Evolutionary conservation across 2,888 invertebrate genomes (phyloP).

Genomic region (Silvanus unidentatus): DNA sequence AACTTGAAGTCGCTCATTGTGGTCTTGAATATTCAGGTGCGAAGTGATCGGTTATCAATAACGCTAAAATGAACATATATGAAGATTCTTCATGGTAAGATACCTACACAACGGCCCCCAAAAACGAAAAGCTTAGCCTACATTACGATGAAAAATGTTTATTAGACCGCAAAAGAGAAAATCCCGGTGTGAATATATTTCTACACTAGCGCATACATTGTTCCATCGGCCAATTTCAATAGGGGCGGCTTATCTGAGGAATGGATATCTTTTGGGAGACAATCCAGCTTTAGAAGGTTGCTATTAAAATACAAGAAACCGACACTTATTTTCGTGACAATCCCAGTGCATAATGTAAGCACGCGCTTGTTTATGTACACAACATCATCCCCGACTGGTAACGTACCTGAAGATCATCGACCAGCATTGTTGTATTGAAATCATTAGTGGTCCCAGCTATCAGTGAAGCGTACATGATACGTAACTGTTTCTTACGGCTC

Average conservation of each 20-base stretch:
- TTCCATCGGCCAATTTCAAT: not conserved
- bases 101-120: no score
- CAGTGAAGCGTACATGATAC: constrained; percentile 19
- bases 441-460: constrained; percentile 8
- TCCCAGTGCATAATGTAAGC: constrained; percentile 8
- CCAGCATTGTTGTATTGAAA: constrained; percentile 15
- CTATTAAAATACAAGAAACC: constrained; percentile 3
- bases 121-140: no score
- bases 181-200: not conserved
- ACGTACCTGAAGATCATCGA: constrained; percentile 2
- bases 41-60: no score
- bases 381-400: not conserved
- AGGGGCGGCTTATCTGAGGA: constrained; percentile 16
- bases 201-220: not conserved
- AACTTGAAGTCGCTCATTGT: no score
- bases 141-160: constrained; percentile 6
- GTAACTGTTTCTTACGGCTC: constrained; percentile 17
- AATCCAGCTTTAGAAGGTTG: constrained; percentile 20
- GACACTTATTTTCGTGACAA: constrained; percentile 12
- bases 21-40: no score
- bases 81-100: no score
- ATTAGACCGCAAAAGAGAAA: constrained; percentile 14
- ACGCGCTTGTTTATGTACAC: constrained; percentile 14
- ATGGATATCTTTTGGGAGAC: constrained; percentile 23
- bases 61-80: no score